Base-by-base conservation (phyloP, 2,888 invertebrate genomes). In the Acleris emargana region DNA sequence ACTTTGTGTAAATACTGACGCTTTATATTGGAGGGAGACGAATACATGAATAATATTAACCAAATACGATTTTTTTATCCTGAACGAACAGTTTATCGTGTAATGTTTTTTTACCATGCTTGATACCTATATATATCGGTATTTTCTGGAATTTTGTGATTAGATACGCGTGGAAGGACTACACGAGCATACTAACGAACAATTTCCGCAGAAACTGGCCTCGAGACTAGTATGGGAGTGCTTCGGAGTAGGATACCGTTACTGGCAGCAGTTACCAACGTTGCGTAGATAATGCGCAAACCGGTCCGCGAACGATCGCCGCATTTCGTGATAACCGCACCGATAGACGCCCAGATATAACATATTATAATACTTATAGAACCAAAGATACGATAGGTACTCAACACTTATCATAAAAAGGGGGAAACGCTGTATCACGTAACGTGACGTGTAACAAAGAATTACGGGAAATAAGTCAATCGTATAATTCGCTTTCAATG, bases 161-260 rank as follows among this genome's bases (percentile, higher is more conserved):
- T 67, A 72, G 68, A 74, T 71, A 74, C 74, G 74, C 79, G 78
- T 78, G 77, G 78, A 79, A 83, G 80, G 81, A 81, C 79, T 78
- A 77, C 74, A 72, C 80, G 69, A 76, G 76, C 72, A 80, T 79
- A 79, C 75, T 81, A 82, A 78, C 73, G 77, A 86, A 84, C 86
- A 75, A 81, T 86, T 86, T 87, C 72, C 79, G 80, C 80, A 60
- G 73, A 82, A 86, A 82, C 86, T 77, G 79, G 82, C 81, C 76
- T 72, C 77, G 79, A 76, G 80, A 80, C 80, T 82, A 82, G 82
- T 73, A 76, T 73, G 76, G 74, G 81, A 81, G 81, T 83, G 80
- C 77, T 84, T 76, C 78, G 78, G 79, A 77, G 76, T 70, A 64
- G 74, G 80, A 76, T 87, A 89, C 89, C 89, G 90, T 89, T 90